phyloP scores from a whole-genome alignment of 2,113 vertebrate species.

The Piprites chloris region DNA sequence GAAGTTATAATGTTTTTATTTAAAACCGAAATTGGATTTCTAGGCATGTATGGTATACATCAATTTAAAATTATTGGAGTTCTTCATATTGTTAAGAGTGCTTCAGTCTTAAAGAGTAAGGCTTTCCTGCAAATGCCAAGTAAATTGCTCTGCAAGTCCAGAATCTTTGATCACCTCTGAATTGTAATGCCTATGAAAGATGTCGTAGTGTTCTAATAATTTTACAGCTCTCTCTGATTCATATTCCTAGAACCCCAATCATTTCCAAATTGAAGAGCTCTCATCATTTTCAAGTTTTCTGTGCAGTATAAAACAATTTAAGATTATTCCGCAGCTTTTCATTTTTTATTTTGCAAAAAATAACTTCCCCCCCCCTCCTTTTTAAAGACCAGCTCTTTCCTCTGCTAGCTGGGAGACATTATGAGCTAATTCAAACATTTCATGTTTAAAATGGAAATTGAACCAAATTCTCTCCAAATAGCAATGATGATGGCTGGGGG shows the following conservation, averaged over 20 bases:
- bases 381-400: neutral
- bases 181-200: conserved; percentile 61
- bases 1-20: conserved; percentile 69
- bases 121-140: conserved; percentile 67
- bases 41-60: conserved; percentile 50
- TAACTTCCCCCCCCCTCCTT: neutral
- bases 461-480: conserved; percentile 46
- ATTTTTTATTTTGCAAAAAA: conserved; percentile 42
- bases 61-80: conserved; percentile 74
- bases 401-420: neutral
- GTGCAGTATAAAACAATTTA: conserved; percentile 53
- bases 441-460: conserved; percentile 57
- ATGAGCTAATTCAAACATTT: conserved; percentile 50
- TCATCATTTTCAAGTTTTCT: conserved; percentile 68
- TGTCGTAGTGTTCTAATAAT: conserved; percentile 59
- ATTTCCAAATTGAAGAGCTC: conserved; percentile 63
- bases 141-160: conserved; percentile 71
- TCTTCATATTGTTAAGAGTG: conserved; percentile 72
- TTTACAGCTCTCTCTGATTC: conserved; percentile 61
- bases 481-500: neutral
- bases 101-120: conserved; percentile 71
- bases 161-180: conserved; percentile 68
- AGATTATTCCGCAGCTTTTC: conserved; percentile 49
- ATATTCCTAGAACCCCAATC: conserved; percentile 61
- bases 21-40: conserved; percentile 68